Conservation (phyloP, 1,140 invertebrate species). For the Trissolcus basalis region DNA sequence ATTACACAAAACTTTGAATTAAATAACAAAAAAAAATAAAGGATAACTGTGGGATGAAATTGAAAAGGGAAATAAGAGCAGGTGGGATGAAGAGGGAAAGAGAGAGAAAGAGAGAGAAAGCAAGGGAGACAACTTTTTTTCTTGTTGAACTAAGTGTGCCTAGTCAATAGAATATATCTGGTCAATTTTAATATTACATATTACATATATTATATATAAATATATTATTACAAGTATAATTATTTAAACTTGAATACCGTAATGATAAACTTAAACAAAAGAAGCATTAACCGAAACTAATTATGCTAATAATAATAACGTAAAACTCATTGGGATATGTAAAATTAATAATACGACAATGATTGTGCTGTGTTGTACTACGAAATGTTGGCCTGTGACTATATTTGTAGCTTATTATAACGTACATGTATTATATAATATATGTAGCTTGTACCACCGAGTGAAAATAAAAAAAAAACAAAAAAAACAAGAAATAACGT, state of each 20-base stretch:
- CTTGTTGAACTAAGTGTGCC: conserved; percentile 77
- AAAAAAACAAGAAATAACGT: too few species aligned
- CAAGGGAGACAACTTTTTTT: conserved; percentile 65
- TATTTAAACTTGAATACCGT: conserved; percentile 70
- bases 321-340: conserved; percentile 58
- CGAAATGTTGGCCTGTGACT: conserved; percentile 77
- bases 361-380: conserved; percentile 77
- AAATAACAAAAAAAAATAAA: conserved; percentile 21
- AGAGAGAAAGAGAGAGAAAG: conserved; percentile 43
- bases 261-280: conserved; percentile 63
- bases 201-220: conserved; percentile 70
- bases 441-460: conserved; percentile 71
- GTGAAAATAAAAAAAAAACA: too few species aligned
- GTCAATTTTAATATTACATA: conserved; percentile 75
- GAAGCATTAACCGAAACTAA: conserved; percentile 46
- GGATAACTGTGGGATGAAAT: conserved; percentile 56
- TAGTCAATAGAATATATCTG: conserved; percentile 77
- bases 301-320: conserved; percentile 61
- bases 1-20: conserved; percentile 51
- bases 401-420: conserved; percentile 73
- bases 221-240: conserved; percentile 73
- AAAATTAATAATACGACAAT: conserved; percentile 74
- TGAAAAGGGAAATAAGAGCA: neutral
- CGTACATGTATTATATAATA: conserved; percentile 68
- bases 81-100: conserved; percentile 6